Evolutionary conservation across 2,888 invertebrate species (phyloP).

Genomic region (Hyppa rectilinea): DNA sequence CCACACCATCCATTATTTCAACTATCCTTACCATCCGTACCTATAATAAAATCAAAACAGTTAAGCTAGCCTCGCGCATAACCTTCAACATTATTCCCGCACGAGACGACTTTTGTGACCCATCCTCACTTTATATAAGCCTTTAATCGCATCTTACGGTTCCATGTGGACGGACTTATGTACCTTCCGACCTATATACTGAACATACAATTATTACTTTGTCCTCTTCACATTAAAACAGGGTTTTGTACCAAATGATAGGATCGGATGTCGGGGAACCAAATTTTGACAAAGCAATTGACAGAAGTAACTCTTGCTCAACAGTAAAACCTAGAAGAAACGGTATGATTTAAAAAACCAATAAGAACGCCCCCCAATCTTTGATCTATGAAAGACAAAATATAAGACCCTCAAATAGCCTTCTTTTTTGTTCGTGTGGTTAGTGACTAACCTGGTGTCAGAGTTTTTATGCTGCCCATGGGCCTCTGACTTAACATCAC

Average conservation of each 20-base stretch:
- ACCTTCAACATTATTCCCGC: constrained; percentile 40
- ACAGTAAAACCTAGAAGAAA: not conserved
- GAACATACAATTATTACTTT: constrained; percentile 21
- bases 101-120: constrained; percentile 43
- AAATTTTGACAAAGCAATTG: not conserved
- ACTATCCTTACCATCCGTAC: constrained; percentile 14
- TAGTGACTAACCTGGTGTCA: too few species aligned
- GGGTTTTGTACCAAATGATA: constrained; percentile 5
- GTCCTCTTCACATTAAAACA: constrained; percentile 30
- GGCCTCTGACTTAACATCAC: too few species aligned
- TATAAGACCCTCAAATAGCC: not conserved
- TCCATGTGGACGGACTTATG: constrained; percentile 24
- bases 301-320: not conserved
- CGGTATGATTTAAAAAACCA: not conserved
- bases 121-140: constrained; percentile 52
- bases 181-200: constrained; percentile 32
- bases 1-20: not conserved
- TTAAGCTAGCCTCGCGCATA: constrained; percentile 28
- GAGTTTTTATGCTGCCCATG: too few species aligned
- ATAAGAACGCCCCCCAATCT: not conserved
- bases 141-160: constrained; percentile 51
- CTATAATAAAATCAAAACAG: constrained; percentile 44
- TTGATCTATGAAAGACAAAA: not conserved
- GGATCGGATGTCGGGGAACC: not conserved
- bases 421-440: too few species aligned